These are phyloP conservation scores for Microcebus jonahi DNA, from an alignment of 2,113 vertebrate genomes.

Conservation along the genomic window DNA sequence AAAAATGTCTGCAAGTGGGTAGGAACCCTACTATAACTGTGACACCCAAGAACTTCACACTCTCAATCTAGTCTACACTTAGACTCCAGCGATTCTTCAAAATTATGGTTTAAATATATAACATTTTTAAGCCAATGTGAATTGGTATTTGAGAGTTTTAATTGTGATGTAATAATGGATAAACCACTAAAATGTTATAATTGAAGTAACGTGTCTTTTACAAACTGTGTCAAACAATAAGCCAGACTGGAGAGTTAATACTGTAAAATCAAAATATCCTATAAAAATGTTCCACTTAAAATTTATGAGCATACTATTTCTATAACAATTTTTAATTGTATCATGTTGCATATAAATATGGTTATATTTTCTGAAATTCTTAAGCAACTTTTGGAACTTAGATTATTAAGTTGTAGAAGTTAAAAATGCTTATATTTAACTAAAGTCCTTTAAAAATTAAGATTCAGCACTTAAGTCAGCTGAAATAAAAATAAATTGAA, in stretches of 20 bases:
- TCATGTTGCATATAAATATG: neutral
- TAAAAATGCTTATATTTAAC: neutral
- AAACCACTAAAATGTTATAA: neutral
- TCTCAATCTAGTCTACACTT: neutral
- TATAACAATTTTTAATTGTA: neutral
- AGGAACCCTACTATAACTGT: neutral
- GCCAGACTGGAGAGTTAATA: neutral
- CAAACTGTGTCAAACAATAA: neutral
- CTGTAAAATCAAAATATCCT: neutral
- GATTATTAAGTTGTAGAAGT: neutral
- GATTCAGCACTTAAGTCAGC: neutral
- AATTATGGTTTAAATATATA: neutral
- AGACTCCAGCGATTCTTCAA: neutral
- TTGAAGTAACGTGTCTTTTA: neutral
- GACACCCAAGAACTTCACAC: neutral
- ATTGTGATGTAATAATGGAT: neutral
- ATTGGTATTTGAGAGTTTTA: neutral
- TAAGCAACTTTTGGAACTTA: neutral
- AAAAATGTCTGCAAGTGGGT: neutral
- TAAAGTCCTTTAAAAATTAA: neutral
- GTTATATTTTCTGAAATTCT: neutral
- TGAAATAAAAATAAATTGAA: neutral
- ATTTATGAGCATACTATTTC: neutral
- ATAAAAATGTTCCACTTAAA: neutral
- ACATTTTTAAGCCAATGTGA: slow-evolving; percentile 18